Evolutionary conservation across 2,888 invertebrate species (phyloP).

Genomic region (Epirrita christyi): DNA sequence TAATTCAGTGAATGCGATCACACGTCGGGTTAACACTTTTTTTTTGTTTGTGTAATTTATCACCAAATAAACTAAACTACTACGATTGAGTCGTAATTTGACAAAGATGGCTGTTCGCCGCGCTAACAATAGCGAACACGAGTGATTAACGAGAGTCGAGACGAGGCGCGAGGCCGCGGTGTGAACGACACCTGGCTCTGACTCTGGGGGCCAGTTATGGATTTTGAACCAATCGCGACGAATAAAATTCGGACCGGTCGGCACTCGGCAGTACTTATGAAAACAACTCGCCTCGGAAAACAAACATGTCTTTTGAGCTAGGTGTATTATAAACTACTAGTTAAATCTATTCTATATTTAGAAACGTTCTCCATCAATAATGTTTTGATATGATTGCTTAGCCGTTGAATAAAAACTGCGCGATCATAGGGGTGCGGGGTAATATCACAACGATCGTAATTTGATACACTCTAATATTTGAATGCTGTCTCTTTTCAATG

Average conservation of each 20-base stretch:
- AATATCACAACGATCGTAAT: slow-evolving; percentile 29
- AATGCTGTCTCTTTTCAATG: slow-evolving; percentile 21
- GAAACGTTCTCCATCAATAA: slow-evolving; percentile 25
- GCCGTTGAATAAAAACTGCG: slow-evolving; percentile 33
- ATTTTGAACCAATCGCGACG: slow-evolving; percentile 84
- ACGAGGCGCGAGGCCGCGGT: slow-evolving; percentile 85
- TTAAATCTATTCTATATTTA: slow-evolving; percentile 30
- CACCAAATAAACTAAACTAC: slow-evolving; percentile 64
- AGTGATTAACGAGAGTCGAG: slow-evolving; percentile 84
- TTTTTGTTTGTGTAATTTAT: slow-evolving; percentile 67
- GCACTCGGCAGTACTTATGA: slow-evolving; percentile 30
- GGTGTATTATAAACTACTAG: slow-evolving; percentile 52
- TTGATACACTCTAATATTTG: slow-evolving; percentile 19
- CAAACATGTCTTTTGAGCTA: slow-evolving; percentile 76
- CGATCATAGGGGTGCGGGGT: slow-evolving; percentile 35
- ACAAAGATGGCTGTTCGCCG: slow-evolving; percentile 84
- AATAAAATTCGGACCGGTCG: slow-evolving; percentile 83
- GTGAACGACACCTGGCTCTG: slow-evolving; percentile 86
- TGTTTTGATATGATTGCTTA: slow-evolving; percentile 16
- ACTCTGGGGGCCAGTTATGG: slow-evolving; percentile 84
- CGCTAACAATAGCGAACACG: slow-evolving; percentile 83
- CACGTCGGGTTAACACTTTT: slow-evolving; percentile 65
- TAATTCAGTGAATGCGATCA: slow-evolving; percentile 65
- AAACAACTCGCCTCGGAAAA: slow-evolving; percentile 58
- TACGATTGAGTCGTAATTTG: slow-evolving; percentile 80